A percentile compares a stretch with the other conserved stretches of the same genome.
phyloP scores from a whole-genome alignment of 2,797 vertebrate species.

The Cichlasoma orientale region DNA sequence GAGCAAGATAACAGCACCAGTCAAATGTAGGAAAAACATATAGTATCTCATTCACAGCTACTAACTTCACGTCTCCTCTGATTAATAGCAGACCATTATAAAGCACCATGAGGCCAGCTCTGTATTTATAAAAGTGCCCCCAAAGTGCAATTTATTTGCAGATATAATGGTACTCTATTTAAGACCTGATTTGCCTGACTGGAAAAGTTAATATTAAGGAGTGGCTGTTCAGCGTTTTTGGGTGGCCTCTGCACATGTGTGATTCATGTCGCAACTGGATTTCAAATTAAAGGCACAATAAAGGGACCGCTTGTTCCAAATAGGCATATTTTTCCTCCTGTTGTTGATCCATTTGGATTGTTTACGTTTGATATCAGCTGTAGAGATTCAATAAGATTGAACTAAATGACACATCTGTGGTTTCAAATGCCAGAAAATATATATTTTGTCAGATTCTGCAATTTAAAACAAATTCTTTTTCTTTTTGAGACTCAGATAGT shows the following conservation, averaged over 20 bases:
- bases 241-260: slow-evolving; percentile 69
- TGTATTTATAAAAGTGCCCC: slow-evolving; percentile 65
- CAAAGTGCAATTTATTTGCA: slow-evolving; percentile 73
- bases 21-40: slow-evolving; percentile 44
- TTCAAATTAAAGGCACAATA: slow-evolving; percentile 40
- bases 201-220: slow-evolving; percentile 78
- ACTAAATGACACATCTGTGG: neutral
- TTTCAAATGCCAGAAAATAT: neutral
- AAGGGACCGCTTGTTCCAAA: neutral
- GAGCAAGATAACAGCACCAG: slow-evolving; percentile 61
- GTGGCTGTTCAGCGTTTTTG: slow-evolving; percentile 73
- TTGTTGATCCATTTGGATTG: neutral
- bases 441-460: neutral
- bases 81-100: slow-evolving; percentile 50
- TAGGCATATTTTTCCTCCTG: neutral
- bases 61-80: slow-evolving; percentile 52
- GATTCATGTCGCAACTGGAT: slow-evolving; percentile 48
- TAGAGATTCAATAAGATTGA: neutral
- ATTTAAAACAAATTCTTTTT: neutral
- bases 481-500: no score
- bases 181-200: slow-evolving; percentile 72
- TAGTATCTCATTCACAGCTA: slow-evolving; percentile 49
- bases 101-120: slow-evolving; percentile 41
- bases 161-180: slow-evolving; percentile 76
- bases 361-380: neutral